Conservation (phyloP, 2,797 vertebrate species). For the Xerus rutilus region DNA sequence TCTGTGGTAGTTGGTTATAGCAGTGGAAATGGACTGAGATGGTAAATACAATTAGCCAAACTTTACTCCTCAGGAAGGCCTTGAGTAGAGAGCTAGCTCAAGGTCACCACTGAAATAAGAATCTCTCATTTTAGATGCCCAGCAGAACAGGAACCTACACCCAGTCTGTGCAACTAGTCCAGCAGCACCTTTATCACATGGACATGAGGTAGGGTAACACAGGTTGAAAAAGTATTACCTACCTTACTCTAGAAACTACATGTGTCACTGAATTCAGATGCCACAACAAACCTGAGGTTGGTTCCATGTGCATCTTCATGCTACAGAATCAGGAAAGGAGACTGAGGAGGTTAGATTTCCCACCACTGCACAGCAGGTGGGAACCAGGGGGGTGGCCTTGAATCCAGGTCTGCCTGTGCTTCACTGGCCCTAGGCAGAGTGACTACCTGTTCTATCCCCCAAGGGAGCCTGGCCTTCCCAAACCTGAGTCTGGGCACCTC, state of each 20-base stretch:
- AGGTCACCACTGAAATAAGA: not conserved
- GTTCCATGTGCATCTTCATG: not conserved
- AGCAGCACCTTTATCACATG: not conserved
- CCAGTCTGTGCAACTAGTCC: not conserved
- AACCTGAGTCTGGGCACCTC: not conserved
- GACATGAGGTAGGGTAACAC: not conserved
- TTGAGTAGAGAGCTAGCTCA: not conserved
- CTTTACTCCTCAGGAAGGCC: not conserved
- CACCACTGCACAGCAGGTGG: no score
- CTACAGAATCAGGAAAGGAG: not conserved
- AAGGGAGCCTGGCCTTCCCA: not conserved
- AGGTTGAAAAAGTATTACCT: not conserved
- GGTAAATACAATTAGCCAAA: not conserved
- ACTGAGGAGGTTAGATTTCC: not conserved
- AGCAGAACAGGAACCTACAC: not conserved
- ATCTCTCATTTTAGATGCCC: not conserved
- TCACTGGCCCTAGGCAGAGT: not conserved
- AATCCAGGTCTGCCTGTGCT: not conserved
- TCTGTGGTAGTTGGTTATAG: not conserved
- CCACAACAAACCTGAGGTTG: not conserved
- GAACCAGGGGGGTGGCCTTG: not conserved
- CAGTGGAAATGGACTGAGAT: not conserved
- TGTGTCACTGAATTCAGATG: fast-evolving
- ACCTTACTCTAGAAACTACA: fast-evolving
- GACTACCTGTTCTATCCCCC: not conserved